A percentile compares a stretch with the other conserved stretches of the same genome.
These are phyloP conservation scores for Babyrousa celebensis DNA, from an alignment of 2,797 vertebrate species.

Conservation along the genomic window DNA sequence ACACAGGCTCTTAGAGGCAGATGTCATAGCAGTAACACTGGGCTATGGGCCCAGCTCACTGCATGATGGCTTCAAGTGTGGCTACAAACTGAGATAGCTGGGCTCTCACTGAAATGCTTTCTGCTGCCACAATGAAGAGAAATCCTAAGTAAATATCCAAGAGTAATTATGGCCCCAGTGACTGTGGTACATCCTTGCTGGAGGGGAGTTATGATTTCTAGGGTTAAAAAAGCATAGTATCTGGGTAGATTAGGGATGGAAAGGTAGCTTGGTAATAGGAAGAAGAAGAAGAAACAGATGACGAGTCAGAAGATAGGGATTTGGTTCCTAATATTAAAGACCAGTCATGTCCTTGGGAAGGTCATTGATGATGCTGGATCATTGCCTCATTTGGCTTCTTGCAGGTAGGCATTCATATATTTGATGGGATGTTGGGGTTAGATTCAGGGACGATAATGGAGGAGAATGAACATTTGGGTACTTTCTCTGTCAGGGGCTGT, in stretches of 20 bases:
- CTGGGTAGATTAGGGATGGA: neutral
- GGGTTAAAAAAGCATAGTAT: neutral
- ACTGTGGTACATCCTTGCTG: neutral
- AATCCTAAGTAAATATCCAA: neutral
- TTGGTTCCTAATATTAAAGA: neutral
- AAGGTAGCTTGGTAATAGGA: neutral
- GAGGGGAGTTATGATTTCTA: neutral
- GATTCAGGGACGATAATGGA: neutral
- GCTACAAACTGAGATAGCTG: neutral
- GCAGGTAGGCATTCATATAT: neutral
- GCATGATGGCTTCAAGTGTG: neutral
- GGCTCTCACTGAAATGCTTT: neutral
- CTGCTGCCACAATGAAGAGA: neutral
- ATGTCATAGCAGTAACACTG: neutral
- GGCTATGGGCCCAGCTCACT: neutral
- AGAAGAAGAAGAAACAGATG: neutral
- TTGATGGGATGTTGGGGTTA: neutral
- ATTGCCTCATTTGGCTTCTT: neutral
- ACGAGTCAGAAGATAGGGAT: neutral
- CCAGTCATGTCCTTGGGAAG: neutral
- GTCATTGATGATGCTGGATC: neutral
- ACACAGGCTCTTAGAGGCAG: neutral
- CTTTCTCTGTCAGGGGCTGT: neutral
- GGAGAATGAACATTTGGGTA: neutral
- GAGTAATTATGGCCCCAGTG: neutral